Conservation (phyloP, 2,888 invertebrate species). For the Troilus luridus region DNA sequence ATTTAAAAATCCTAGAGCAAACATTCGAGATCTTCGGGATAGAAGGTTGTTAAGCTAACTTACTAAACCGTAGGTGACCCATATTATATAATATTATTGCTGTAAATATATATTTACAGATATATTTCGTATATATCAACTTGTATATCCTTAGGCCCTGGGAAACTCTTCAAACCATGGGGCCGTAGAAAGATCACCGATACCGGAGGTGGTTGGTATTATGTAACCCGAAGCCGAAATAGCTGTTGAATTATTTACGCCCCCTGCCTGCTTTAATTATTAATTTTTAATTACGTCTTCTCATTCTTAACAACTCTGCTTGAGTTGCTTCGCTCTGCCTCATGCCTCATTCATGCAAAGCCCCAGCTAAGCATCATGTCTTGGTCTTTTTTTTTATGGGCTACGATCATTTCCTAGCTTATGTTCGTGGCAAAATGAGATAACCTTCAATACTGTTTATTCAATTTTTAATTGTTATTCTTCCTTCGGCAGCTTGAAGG, state of each 20-base stretch:
- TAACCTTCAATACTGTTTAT: neutral
- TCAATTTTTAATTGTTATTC: neutral
- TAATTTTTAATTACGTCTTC: constrained; percentile 42
- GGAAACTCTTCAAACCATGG: neutral
- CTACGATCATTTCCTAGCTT: neutral
- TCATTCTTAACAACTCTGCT: constrained; percentile 24
- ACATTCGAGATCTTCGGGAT: too few relatives aligned
- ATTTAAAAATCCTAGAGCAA: too few relatives aligned
- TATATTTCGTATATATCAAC: neutral
- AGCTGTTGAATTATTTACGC: constrained; percentile 11
- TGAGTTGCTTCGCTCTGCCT: neutral
- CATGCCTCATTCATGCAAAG: constrained; percentile 23
- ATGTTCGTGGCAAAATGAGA: neutral
- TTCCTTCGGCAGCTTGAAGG: too few relatives aligned
- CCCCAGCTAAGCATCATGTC: neutral
- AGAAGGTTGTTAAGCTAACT: too few relatives aligned
- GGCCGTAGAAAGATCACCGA: neutral
- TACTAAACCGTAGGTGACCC: too few relatives aligned
- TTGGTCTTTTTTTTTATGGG: neutral
- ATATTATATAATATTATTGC: too few relatives aligned
- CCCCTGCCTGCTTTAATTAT: neutral
- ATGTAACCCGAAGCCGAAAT: neutral
- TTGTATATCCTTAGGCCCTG: neutral
- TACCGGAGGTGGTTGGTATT: neutral
- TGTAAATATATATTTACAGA: too few relatives aligned